Conservation (phyloP, 30 jellyfish, hydroid and myxozoan genomes). For the Aurelia coerulea region DNA sequence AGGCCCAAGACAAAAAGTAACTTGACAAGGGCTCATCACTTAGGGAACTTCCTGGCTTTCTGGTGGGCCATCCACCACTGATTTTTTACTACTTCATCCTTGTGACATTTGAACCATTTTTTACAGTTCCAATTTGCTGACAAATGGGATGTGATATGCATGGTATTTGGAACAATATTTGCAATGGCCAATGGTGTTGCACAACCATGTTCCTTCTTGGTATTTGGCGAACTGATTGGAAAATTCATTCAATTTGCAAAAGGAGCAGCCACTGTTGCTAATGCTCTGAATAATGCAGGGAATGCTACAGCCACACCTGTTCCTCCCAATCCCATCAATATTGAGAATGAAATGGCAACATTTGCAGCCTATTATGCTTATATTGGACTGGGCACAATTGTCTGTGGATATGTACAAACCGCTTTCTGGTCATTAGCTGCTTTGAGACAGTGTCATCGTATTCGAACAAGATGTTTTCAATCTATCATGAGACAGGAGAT, state of each 20-base stretch:
- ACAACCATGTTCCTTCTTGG: conserved; percentile 73
- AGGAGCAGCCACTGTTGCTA: not conserved
- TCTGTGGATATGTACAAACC: conserved; percentile 84
- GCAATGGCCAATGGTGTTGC: conserved; percentile 83
- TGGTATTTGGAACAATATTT: conserved; percentile 76
- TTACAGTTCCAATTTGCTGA: conserved; percentile 83
- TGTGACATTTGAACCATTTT: not conserved
- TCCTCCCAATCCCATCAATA: conserved; percentile 14
- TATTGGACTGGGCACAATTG: conserved; percentile 75
- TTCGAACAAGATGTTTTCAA: conserved; percentile 64
- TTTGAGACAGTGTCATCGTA: conserved; percentile 79
- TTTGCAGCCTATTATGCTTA: conserved; percentile 71
- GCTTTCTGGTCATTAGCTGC: conserved; percentile 92
- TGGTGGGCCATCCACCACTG: too few species aligned
- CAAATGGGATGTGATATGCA: conserved; percentile 65
- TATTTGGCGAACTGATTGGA: conserved; percentile 79
- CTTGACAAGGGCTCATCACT: too few species aligned
- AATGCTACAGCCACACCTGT: not conserved
- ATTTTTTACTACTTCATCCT: too few species aligned
- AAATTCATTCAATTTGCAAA: conserved; percentile 54
- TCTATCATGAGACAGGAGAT: conserved; percentile 90
- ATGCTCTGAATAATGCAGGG: not conserved
- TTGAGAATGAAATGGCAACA: conserved; percentile 73
- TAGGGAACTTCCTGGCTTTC: too few species aligned
- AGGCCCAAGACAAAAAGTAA: too few species aligned